Base-by-base conservation (phyloP, 2,888 invertebrate genomes). In the Iselma pallidipennis region DNA sequence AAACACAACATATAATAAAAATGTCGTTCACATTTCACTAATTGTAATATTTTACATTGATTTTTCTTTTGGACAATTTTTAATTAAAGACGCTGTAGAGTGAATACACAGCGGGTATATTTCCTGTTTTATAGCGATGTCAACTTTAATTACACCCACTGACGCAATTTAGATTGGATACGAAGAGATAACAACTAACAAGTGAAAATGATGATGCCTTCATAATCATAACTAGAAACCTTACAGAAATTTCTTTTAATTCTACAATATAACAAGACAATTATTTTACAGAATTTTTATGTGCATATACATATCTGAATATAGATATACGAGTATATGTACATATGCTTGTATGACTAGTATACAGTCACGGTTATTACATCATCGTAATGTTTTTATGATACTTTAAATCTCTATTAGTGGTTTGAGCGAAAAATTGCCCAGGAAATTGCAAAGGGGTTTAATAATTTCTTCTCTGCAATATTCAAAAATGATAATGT, bases 341-440 rank as follows among this genome's bases (percentile, higher is more conserved):
- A n/a, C n/a, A n/a, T n/a, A n/a, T 76, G 76, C 75, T 75, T 76
- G 75, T 77, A 77, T 78, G 79, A 77, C 77, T 78, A 76, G 76
- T 78, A 75, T 77, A 75, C 76, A 76, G 80, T 79, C 79, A 80
- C 79, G 79, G 78, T 76, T 78, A 76, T 80, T 79, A 76, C 76
- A 73, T 66, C 78, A 76, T 79, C 80, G 78, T 80, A 80, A 80
- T 78, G 73, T 77, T 79, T 79, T 80, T 79, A 78, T 78, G 77
- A 75, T 76, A 76, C 76, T 75, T 75, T 72, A 71, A 76, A 77
- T 75, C 71, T 70, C n/a, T n/a, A n/a, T n/a, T n/a, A n/a, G n/a
- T n/a, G n/a, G n/a, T n/a, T n/a, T n/a, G n/a, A n/a, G n/a, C n/a
- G n/a, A n/a, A n/a, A n/a, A n/a, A n/a, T n/a, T n/a, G n/a, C n/a